Evolutionary conservation across 2,797 vertebrate genomes (phyloP), one percentile per base, ranked within the genome.

Genomic region (Loris lydekkerianus): DNA sequence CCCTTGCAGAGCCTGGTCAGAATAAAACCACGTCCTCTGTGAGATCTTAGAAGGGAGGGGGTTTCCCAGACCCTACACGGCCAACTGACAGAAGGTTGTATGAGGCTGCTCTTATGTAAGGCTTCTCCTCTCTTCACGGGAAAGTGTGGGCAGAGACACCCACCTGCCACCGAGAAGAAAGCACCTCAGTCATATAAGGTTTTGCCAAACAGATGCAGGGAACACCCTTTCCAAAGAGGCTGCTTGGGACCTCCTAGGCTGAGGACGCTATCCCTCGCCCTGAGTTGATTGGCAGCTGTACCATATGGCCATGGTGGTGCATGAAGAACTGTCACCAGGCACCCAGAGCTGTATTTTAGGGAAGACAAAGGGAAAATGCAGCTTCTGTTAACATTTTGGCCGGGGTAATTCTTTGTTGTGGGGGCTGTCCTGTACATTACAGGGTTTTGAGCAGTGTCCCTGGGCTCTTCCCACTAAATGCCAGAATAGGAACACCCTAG

Each of bases 91-190:
- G 94, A 91, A 97, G 97, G 96, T 96, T 95, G 80, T 23, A 0
- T 82, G 96, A 97, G 97, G 97, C 96, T 92, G 91, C 4, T 10
- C 96, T 98, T 97, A 97, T 58, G 94, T 97, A 98, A 98, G 97
- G 43, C 91, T 49, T 37, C 94, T 93, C 91, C 94, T 91, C 94
- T 40, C 84, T 60, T 46, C 13, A 11, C 87, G 61, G 75, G 91
- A 77, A 96, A 82, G 96, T 86, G 96, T 97, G 96, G 96, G 97
- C 94, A 93, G 97, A 94, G 86, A 89, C 97, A 10, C 96, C 97
- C 96, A 97, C 97, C 61, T 10, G 76, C 86, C 37, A 67, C 86
- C 34, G 14, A 87, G 86, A 87, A 95, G 93, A 89, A 90, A 93
- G 89, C 46, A 31, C 72, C 91, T 89, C 89, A 70, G 96, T 94